A percentile compares a stretch with the other conserved stretches of the same genome.
Conservation (phyloP, 2,888 invertebrate genomes). For the Drosophila ezoana region DNA sequence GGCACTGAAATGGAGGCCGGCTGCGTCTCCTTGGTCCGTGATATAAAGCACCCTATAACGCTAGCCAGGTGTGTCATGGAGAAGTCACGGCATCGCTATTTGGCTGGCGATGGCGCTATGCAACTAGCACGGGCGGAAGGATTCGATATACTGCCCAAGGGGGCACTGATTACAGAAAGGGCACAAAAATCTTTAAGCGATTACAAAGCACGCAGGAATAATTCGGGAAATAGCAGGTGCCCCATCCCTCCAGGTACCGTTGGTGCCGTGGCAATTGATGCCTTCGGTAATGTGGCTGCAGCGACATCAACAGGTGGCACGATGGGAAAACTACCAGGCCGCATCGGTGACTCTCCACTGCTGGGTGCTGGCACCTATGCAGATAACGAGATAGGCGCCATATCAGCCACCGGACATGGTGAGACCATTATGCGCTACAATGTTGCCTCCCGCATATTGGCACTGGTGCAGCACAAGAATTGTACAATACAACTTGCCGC, state of each 20-base stretch:
- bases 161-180: conserved; percentile 88
- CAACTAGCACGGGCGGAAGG: conserved; percentile 88
- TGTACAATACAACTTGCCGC: conserved; percentile 88
- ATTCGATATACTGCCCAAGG: conserved; percentile 87
- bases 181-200: conserved; percentile 87
- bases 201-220: conserved; percentile 53
- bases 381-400: conserved; percentile 89
- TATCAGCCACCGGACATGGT: conserved; percentile 93
- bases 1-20: conserved; percentile 89
- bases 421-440: conserved; percentile 92
- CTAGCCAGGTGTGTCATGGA: conserved; percentile 92
- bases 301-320: conserved; percentile 95
- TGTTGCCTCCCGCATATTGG: conserved; percentile 89
- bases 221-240: neutral
- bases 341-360: conserved; percentile 91
- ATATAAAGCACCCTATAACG: conserved; percentile 91
- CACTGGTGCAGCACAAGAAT: conserved; percentile 87
- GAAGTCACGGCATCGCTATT: conserved; percentile 89
- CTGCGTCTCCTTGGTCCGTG: conserved; percentile 90
- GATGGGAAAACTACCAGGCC: conserved; percentile 90
- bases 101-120: conserved; percentile 91
- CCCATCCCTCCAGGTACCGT: conserved; percentile 85
- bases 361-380: conserved; percentile 91
- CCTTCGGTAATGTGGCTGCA: conserved; percentile 89
- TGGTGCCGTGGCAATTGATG: conserved; percentile 92